Evolutionary conservation across 2,888 invertebrate species (phyloP).

Genomic region (Himalopsyche tibetana): DNA sequence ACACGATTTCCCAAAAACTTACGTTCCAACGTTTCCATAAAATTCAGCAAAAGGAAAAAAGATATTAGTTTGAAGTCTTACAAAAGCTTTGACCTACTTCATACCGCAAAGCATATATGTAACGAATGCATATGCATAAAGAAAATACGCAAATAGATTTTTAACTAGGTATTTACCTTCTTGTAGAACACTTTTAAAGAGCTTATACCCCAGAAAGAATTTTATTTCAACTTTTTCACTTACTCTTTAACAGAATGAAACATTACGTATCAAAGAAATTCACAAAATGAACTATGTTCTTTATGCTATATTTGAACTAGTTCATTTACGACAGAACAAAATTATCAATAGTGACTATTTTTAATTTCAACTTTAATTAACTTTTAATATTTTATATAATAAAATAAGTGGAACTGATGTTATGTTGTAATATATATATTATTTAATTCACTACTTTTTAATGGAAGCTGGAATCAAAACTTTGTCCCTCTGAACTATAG

Average conservation of each 20-base stretch:
- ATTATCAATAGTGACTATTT: no score
- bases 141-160: neutral
- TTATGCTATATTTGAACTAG: no score
- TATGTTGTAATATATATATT: no score
- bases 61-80: slow-evolving; percentile 16
- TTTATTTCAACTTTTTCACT: neutral
- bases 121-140: neutral
- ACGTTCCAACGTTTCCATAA: slow-evolving; percentile 13
- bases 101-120: neutral
- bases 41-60: neutral
- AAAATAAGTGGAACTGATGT: no score
- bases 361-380: no score
- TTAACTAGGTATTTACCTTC: neutral
- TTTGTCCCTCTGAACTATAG: no score
- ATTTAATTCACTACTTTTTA: no score
- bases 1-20: slow-evolving; percentile 21
- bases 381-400: no score
- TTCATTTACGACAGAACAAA: no score
- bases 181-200: neutral
- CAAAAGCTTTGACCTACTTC: slow-evolving; percentile 30
- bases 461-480: no score
- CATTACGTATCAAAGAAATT: neutral
- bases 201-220: neutral
- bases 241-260: neutral
- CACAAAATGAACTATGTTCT: neutral